Conservation (phyloP, 2,888 invertebrate genomes). For the Uloborus plumipes region DNA sequence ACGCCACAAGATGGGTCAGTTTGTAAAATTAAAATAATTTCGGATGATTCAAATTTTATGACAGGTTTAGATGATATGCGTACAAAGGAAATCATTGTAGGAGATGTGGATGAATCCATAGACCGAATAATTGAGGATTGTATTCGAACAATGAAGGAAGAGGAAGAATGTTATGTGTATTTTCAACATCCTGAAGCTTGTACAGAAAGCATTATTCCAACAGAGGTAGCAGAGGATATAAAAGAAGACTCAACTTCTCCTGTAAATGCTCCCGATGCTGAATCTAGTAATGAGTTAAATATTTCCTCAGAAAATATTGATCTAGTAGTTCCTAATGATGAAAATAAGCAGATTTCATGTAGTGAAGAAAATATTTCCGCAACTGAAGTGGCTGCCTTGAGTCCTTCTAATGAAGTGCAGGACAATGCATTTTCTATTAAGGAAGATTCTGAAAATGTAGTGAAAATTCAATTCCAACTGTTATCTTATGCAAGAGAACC, state of each 20-base stretch:
- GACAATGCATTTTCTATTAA: neutral
- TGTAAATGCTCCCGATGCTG: neutral
- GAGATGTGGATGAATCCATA: slow-evolving; percentile 55
- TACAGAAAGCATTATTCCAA: slow-evolving; percentile 18
- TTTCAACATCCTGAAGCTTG: slow-evolving; percentile 30
- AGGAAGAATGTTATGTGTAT: slow-evolving; percentile 48
- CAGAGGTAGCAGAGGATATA: neutral
- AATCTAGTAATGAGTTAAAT: neutral
- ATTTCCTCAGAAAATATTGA: neutral
- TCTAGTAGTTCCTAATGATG: no score
- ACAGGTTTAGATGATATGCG: slow-evolving; percentile 29
- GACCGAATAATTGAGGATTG: slow-evolving; percentile 58
- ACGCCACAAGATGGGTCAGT: slow-evolving; percentile 79
- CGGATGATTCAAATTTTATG: slow-evolving; percentile 34
- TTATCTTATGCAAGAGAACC: slow-evolving; percentile 58
- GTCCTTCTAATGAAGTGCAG: neutral
- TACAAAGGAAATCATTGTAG: slow-evolving; percentile 46
- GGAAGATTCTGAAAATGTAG: neutral
- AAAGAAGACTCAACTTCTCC: neutral
- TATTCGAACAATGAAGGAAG: slow-evolving; percentile 63
- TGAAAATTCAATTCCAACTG: slow-evolving; percentile 48
- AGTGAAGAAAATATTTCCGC: neutral
- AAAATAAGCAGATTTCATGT: neutral
- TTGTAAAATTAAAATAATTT: slow-evolving; percentile 48
- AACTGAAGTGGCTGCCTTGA: neutral